Evolutionary conservation across 2,113 vertebrate species (phyloP).

Genomic region (Tursiops truncatus): DNA sequence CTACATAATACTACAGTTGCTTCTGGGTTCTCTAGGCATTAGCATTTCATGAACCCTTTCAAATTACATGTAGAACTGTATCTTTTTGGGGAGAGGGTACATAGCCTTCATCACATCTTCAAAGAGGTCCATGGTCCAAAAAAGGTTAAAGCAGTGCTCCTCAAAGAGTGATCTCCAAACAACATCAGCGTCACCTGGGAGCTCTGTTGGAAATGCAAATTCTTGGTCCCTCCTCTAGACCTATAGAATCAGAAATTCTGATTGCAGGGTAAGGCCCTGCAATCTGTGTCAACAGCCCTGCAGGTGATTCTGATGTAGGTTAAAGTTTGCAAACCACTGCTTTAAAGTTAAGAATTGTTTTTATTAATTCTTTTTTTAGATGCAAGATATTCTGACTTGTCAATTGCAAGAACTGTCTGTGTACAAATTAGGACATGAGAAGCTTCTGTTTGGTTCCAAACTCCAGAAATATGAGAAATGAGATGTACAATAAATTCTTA

Average conservation of each 20-base stretch:
- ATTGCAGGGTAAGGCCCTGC: neutral
- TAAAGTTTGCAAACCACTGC: neutral
- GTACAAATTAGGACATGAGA: neutral
- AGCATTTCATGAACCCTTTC: neutral
- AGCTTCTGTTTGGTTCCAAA: neutral
- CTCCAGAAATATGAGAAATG: neutral
- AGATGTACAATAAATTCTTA: neutral
- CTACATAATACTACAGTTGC: neutral
- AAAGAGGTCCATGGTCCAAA: neutral
- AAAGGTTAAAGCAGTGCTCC: neutral
- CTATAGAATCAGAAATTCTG: neutral
- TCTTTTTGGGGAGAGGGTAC: neutral
- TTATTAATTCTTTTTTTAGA: neutral
- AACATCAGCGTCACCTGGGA: neutral
- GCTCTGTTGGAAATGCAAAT: neutral
- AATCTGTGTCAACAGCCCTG: neutral
- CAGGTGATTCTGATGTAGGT: neutral
- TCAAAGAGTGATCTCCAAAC: neutral
- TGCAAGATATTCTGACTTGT: neutral
- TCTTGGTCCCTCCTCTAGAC: neutral
- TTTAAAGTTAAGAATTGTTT: neutral
- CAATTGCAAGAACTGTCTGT: neutral
- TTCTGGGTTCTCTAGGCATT: neutral
- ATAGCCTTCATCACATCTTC: neutral
- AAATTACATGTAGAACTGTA: neutral